Evolutionary conservation across 2,797 vertebrate genomes (phyloP).

Genomic region (Anolis apletophallus): DNA sequence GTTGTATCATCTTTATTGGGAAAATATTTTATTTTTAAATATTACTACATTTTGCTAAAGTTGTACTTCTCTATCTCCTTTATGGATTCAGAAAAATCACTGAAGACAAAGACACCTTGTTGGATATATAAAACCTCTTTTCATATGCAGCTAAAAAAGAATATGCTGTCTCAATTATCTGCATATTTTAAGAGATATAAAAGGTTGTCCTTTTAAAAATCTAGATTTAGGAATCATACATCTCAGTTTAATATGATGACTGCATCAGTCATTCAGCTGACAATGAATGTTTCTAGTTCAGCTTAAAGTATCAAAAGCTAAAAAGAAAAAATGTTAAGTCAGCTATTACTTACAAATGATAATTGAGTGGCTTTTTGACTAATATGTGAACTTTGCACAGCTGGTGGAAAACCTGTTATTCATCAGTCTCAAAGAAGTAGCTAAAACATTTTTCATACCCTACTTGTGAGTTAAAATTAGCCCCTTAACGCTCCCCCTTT

Average conservation of each 20-base stretch:
- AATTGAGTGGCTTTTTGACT: slow-evolving; percentile 21
- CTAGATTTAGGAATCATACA: neutral
- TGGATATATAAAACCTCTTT: slow-evolving; percentile 3
- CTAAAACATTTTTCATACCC: slow-evolving; percentile 11
- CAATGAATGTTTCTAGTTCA: neutral
- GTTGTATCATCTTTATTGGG: slow-evolving; percentile 28
- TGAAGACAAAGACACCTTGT: neutral
- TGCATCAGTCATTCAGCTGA: neutral
- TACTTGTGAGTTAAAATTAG: slow-evolving; percentile 32
- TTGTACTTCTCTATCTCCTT: fast-evolving
- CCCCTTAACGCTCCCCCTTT: slow-evolving; percentile 26
- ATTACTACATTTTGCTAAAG: slow-evolving; percentile 22
- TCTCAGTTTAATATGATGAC: neutral
- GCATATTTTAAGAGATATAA: neutral
- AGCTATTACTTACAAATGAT: slow-evolving; percentile 20
- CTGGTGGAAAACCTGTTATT: slow-evolving; percentile 30
- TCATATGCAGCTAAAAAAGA: neutral
- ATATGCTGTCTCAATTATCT: neutral
- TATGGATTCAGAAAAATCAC: neutral
- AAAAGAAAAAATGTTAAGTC: slow-evolving; percentile 22
- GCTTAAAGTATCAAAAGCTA: slow-evolving; percentile 7
- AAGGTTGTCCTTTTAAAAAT: fast-evolving
- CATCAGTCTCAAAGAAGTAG: slow-evolving; percentile 25
- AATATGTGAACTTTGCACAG: neutral
- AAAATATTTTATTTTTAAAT: slow-evolving; percentile 7